phyloP scores from a whole-genome alignment of 2,888 invertebrate species.

The Sarcophaga subvicina region DNA sequence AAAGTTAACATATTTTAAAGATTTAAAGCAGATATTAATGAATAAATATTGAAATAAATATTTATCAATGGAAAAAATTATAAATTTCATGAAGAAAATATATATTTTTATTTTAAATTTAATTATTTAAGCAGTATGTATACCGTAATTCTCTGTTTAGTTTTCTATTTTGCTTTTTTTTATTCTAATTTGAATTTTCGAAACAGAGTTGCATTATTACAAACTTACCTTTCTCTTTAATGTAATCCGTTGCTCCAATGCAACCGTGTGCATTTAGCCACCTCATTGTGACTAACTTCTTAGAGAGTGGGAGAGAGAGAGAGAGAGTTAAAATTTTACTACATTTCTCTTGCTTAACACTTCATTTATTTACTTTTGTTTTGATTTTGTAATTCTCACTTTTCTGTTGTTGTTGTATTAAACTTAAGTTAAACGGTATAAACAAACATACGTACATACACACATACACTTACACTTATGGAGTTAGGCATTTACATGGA shows the following conservation, averaged over 20 bases:
- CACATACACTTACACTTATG: not conserved
- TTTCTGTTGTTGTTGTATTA: slow-evolving; percentile 59
- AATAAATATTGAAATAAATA: too few species aligned
- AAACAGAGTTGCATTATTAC: slow-evolving; percentile 60
- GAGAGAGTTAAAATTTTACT: slow-evolving; percentile 19
- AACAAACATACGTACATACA: slow-evolving; percentile 10
- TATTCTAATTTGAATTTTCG: slow-evolving; percentile 8
- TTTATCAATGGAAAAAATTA: too few species aligned
- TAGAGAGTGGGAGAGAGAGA: slow-evolving; percentile 26
- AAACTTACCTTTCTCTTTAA: slow-evolving; percentile 62
- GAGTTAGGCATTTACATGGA: not conserved
- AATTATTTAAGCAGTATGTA: too few species aligned
- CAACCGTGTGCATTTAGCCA: slow-evolving; percentile 57
- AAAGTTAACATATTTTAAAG: too few species aligned
- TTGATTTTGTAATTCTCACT: slow-evolving; percentile 60
- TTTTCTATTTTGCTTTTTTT: not conserved
- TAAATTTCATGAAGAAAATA: too few species aligned
- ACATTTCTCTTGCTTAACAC: slow-evolving; percentile 50
- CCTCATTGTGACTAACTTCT: slow-evolving; percentile 51
- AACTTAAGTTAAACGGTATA: slow-evolving; percentile 7
- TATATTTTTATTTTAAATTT: too few species aligned
- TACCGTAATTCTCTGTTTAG: not conserved
- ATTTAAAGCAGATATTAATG: too few species aligned
- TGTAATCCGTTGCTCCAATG: slow-evolving; percentile 53
- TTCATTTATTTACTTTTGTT: slow-evolving; percentile 64